Evolutionary conservation across 2,113 vertebrate species (phyloP).

Genomic region (Conger conger): DNA sequence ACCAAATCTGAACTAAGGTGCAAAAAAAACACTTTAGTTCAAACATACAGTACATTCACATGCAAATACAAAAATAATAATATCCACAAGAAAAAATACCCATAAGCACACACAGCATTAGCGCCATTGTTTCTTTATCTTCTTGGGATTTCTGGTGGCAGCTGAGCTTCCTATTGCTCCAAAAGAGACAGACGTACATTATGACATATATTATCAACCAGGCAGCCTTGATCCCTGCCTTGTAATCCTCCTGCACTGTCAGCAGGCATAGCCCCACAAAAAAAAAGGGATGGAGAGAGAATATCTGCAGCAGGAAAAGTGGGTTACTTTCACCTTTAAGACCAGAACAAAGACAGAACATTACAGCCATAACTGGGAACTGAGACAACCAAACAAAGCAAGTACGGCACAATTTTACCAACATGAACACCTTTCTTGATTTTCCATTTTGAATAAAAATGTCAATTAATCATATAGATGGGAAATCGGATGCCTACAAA

Average conservation of each 20-base stretch:
- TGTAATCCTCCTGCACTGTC: neutral
- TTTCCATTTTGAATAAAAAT: too few relatives aligned
- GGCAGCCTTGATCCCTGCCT: neutral
- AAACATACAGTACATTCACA: constrained; percentile 25
- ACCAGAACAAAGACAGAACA: neutral
- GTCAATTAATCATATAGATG: too few relatives aligned
- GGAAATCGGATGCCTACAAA: too few relatives aligned
- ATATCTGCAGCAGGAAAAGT: neutral
- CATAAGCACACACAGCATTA: neutral
- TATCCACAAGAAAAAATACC: constrained; percentile 18
- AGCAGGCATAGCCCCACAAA: neutral
- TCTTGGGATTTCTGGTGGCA: neutral
- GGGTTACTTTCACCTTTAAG: neutral
- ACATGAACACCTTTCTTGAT: too few relatives aligned
- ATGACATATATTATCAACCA: neutral
- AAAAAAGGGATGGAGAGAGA: neutral
- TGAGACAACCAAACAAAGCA: too few relatives aligned
- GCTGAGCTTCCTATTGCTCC: neutral
- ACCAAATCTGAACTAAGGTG: neutral
- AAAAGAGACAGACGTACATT: neutral
- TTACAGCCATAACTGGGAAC: neutral
- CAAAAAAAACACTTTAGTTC: too few relatives aligned
- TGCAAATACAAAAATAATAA: constrained; percentile 36
- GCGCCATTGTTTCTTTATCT: constrained; percentile 1
- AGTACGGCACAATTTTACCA: too few relatives aligned